Base-by-base conservation (phyloP, 2,888 invertebrate genomes). In the Dasysyrphus albostriatus region DNA sequence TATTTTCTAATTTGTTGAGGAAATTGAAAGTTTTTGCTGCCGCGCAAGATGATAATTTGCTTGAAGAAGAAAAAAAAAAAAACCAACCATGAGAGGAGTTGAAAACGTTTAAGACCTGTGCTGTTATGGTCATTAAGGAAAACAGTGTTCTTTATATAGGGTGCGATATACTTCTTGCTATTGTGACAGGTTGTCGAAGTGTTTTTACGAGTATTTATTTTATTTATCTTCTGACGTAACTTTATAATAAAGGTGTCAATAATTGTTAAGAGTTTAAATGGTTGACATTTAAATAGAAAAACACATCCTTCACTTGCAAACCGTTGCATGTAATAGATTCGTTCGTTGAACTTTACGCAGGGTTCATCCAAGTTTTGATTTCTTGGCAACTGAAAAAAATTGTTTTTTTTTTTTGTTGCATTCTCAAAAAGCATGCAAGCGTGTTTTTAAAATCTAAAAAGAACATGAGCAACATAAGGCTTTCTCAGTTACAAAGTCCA, bases 1-100 rank as follows among this genome's bases (percentile, higher is more conserved):
- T 82, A 74, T 85, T 85, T 82, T 85, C 77, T 85, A 85, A 85
- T 82, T 85, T 82, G 85, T 77, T 82, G 85, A 77, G 85, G 85
- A 85, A 85, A 85, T 82, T 85, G 85, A 85, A 85, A 85, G 85
- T 85, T 85, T 85, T 77, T 76, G 44, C 73, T 76, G 76, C 70
- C 56, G 59, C 65, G 7, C 34, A 44, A 65, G 19, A 61, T 49
- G 47, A 39, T 24, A 19, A 59, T 61, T 51, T 69, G 81, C 19
- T 24, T 9, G 3, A 49, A 51, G 24, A 54, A 51, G 49, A 58
- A 56, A 10, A 58, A 56, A 10, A 58, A 1, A 47, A 10, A 34
- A n/a, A 32, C 10, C 5, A 10, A 19, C 14, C 14, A 14, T 14
- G n/a, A n/a, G 58, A 37, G 24, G 16, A 49, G 47, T 63, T 42